phyloP scores from a whole-genome alignment of 1,140 invertebrate species.

The Lepidotrigona ventralis region DNA sequence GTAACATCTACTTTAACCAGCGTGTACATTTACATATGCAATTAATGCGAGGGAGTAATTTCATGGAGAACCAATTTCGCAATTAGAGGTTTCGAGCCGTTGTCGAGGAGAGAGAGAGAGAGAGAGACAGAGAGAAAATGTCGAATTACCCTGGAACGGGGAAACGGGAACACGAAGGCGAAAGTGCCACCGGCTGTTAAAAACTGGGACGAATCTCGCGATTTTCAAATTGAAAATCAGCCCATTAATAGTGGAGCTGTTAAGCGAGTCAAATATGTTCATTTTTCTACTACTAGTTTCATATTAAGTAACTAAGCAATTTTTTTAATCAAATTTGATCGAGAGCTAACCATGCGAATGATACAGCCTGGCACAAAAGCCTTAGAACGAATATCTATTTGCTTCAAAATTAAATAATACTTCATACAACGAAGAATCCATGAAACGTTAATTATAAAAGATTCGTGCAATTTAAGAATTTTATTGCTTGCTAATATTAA shows the following conservation, averaged over 20 bases:
- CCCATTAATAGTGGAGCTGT: background rate
- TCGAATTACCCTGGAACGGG: background rate
- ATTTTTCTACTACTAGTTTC: no score
- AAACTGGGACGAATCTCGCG: background rate
- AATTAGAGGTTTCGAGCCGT: background rate
- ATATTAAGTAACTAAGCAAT: no score
- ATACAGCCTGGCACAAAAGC: no score
- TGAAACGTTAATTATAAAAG: no score
- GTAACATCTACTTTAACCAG: background rate
- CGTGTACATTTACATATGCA: background rate
- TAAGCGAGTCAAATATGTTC: background rate
- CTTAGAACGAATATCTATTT: no score
- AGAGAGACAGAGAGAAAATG: background rate
- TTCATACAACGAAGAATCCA: no score
- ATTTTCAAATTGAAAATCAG: background rate
- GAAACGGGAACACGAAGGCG: background rate
- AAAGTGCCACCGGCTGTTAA: background rate
- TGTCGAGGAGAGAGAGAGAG: background rate
- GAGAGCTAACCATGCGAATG: no score
- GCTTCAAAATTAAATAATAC: no score
- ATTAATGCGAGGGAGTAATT: conserved; percentile 3
- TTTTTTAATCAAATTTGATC: no score
- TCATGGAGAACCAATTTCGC: background rate
- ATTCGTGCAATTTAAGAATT: no score
- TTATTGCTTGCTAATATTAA: background rate